Conservation (phyloP, 2,797 vertebrate genomes). For the Gymnocypris eckloni region DNA sequence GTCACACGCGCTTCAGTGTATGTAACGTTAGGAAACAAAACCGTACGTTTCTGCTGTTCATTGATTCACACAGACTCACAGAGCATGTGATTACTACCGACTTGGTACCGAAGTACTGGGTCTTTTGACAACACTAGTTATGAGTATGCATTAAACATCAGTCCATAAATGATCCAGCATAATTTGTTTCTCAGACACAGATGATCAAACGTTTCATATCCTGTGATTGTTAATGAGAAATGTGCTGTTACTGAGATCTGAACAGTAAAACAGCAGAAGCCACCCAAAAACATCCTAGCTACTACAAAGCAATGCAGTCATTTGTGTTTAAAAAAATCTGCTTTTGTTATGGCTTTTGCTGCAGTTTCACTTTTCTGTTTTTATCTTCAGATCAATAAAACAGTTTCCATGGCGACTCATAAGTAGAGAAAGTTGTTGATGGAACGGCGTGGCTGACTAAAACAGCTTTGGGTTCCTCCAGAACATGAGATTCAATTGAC, state of each 20-base stretch:
- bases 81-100: too few relatives aligned
- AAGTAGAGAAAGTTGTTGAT: slow-evolving; percentile 23
- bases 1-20: too few relatives aligned
- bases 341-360: background rate
- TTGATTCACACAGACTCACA: too few relatives aligned
- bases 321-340: background rate
- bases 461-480: background rate
- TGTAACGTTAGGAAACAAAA: too few relatives aligned
- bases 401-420: slow-evolving; percentile 18
- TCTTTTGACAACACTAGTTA: background rate
- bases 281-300: background rate
- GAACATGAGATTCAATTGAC: background rate
- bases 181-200: background rate
- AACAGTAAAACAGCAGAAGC: background rate
- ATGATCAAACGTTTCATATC: background rate
- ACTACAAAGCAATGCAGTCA: background rate
- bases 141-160: background rate
- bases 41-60: too few relatives aligned
- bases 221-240: background rate
- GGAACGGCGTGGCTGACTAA: background rate
- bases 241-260: background rate
- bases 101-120: too few relatives aligned
- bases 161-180: background rate
- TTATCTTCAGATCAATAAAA: slow-evolving; percentile 35
- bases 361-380: slow-evolving; percentile 2